phyloP scores from a whole-genome alignment of 2,113 vertebrate species.

The Promerops cafer region DNA sequence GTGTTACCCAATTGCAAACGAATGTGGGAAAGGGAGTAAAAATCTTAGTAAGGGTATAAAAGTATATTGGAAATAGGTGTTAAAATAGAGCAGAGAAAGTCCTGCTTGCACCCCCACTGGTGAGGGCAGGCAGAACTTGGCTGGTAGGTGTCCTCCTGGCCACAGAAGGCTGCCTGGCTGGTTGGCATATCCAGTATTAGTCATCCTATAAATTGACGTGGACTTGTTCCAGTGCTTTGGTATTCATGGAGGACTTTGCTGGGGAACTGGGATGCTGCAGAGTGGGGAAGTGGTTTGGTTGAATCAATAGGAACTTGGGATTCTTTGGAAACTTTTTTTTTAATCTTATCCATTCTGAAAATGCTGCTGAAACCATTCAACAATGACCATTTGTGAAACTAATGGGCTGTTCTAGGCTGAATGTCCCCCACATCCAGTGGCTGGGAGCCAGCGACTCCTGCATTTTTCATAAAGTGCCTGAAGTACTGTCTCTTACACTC shows the following conservation, averaged over 20 bases:
- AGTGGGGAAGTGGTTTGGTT: neutral
- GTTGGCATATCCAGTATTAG: neutral
- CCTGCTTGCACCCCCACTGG: accelerated
- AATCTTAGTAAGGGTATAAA: neutral
- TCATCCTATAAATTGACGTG: neutral
- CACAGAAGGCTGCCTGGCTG: neutral
- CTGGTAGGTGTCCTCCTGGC: neutral
- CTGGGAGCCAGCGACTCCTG: neutral
- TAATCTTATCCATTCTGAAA: neutral
- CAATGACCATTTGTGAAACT: neutral
- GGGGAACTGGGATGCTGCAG: neutral
- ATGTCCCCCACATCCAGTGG: neutral
- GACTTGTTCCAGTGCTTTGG: neutral
- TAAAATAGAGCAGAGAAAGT: neutral
- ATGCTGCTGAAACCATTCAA: neutral
- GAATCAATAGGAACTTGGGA: neutral
- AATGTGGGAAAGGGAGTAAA: neutral
- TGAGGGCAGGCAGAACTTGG: neutral
- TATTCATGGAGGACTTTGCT: neutral
- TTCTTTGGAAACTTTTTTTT: neutral
- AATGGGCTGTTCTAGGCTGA: neutral
- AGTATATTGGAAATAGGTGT: neutral
- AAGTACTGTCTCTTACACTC: neutral
- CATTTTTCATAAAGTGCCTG: neutral
- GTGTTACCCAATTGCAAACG: neutral